phyloP scores from a whole-genome alignment of 2,888 invertebrate species.

The Drosophila longiperda region DNA sequence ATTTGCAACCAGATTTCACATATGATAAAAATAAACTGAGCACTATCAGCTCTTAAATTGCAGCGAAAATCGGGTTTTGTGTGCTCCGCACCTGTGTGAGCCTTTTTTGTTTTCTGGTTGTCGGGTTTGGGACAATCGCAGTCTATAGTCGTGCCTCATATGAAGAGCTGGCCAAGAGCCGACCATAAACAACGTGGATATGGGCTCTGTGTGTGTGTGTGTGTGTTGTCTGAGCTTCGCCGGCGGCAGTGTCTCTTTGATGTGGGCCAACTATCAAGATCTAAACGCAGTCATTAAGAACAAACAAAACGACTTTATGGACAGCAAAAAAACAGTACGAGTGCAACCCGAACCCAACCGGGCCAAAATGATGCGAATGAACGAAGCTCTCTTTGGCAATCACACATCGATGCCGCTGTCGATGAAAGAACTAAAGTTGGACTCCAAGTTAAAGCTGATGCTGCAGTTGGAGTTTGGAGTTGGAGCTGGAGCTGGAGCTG shows the following conservation, averaged over 20 bases:
- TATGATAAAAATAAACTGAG: conserved; percentile 40
- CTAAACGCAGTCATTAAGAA: conserved; percentile 82
- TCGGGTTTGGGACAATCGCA: conserved; percentile 30
- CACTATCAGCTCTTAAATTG: conserved; percentile 24
- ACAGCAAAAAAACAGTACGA: conserved; percentile 71
- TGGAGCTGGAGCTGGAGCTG: conserved; percentile 40
- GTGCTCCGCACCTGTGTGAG: conserved; percentile 39
- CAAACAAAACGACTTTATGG: conserved; percentile 82
- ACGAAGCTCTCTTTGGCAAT: conserved; percentile 66
- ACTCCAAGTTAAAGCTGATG: conserved; percentile 13
- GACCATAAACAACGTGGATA: conserved; percentile 72
- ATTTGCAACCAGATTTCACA: conserved; percentile 26
- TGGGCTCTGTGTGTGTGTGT: conserved; percentile 28
- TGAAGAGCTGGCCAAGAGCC: conserved; percentile 33
- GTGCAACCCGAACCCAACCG: conserved; percentile 40
- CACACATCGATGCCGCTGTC: conserved; percentile 55
- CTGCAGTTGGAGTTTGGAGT: conserved; percentile 13
- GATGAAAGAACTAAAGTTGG: conserved; percentile 21
- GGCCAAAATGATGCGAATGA: conserved; percentile 44
- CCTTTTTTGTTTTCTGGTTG: conserved; percentile 5
- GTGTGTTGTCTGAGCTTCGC: conserved; percentile 47
- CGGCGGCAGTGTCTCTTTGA: conserved; percentile 75
- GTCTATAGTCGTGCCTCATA: conserved; percentile 57
- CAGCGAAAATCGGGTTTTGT: conserved; percentile 31
- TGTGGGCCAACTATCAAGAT: conserved; percentile 80